Conservation (phyloP, 2,113 vertebrate genomes). For the Aphyosemion australe region DNA sequence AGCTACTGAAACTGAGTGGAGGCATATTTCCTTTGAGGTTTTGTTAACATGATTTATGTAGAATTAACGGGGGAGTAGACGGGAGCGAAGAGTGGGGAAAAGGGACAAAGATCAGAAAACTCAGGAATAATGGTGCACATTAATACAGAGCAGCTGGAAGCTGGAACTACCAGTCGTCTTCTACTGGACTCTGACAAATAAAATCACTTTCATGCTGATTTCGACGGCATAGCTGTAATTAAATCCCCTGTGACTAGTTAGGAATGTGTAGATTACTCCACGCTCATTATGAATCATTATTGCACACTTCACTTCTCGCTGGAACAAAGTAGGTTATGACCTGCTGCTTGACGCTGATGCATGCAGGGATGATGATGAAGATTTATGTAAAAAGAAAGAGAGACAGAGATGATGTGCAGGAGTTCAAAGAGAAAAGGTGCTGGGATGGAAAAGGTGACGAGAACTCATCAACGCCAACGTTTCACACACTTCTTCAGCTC, state of each 20-base stretch:
- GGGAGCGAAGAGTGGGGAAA: conserved; percentile 30
- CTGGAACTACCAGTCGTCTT: background rate
- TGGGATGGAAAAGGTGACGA: conserved; percentile 15
- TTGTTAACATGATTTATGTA: conserved; percentile 48
- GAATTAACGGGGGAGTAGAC: conserved; percentile 47
- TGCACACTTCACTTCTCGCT: background rate
- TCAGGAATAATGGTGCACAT: conserved; percentile 7
- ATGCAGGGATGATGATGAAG: background rate
- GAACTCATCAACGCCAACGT: conserved; percentile 64
- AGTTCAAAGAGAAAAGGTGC: conserved; percentile 13
- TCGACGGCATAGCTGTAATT: conserved; percentile 34
- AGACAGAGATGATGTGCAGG: conserved; percentile 1
- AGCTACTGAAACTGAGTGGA: conserved; percentile 27
- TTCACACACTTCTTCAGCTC: conserved; percentile 37
- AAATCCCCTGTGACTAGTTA: conserved; percentile 33
- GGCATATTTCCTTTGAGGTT: conserved; percentile 27
- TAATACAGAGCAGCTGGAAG: conserved; percentile 16
- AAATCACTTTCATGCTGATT: conserved; percentile 29
- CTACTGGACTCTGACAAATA: conserved; percentile 16
- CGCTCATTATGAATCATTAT: conserved; percentile 24
- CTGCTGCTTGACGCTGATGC: conserved; percentile 4
- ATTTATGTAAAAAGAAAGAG: background rate
- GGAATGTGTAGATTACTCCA: conserved; percentile 14
- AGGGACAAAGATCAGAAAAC: conserved; percentile 35
- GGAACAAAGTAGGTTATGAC: conserved; percentile 39